phyloP scores from a whole-genome alignment of 2,888 invertebrate genomes.

The Isoperla grammatica region DNA sequence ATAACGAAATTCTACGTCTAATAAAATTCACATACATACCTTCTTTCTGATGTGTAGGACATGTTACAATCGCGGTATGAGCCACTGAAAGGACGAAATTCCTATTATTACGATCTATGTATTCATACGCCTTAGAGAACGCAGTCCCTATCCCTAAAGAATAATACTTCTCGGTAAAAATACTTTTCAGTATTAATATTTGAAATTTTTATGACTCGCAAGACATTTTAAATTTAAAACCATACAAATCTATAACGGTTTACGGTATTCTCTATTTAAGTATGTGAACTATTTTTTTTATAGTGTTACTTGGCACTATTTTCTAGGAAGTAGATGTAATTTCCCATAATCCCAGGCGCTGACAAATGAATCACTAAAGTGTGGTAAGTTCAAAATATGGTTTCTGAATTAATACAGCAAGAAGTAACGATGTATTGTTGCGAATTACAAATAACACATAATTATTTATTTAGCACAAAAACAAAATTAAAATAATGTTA shows the following conservation, averaged over 20 bases:
- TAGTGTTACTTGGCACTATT: not conserved
- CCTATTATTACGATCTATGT: constrained; percentile 13
- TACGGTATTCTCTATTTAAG: too few species aligned
- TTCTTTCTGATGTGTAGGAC: constrained; percentile 75
- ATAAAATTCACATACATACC: constrained; percentile 55
- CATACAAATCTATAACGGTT: too few species aligned
- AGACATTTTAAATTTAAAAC: too few species aligned
- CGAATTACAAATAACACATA: too few species aligned
- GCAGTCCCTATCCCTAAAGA: too few species aligned
- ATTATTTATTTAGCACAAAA: too few species aligned
- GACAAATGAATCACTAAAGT: constrained; percentile 2
- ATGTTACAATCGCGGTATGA: constrained; percentile 72
- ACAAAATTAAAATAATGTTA: too few species aligned
- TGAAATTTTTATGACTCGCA: too few species aligned
- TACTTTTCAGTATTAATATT: too few species aligned
- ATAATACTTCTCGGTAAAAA: too few species aligned
- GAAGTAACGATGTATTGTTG: too few species aligned
- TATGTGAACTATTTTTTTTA: not conserved
- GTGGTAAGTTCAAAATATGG: not conserved
- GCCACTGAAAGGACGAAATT: constrained; percentile 59
- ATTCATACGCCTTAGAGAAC: constrained; percentile 21
- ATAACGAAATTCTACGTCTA: constrained; percentile 14
- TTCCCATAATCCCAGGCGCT: not conserved
- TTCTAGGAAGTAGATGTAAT: constrained; percentile 18
- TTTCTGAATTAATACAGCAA: not conserved